Conservation (phyloP, 23 tunicate species). For the Styela clava region DNA sequence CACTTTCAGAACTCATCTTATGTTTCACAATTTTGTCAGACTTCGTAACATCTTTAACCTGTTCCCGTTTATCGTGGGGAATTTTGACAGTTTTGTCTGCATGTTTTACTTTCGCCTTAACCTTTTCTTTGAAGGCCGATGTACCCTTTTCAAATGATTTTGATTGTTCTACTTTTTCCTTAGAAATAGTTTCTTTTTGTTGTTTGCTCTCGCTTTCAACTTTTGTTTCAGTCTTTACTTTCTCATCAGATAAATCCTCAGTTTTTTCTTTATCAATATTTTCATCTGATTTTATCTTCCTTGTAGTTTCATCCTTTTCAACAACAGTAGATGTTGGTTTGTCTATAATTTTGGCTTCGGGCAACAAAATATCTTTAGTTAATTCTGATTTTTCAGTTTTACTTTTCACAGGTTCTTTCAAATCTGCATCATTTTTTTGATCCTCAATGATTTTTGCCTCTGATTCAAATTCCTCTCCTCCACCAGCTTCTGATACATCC, state of each 20-base stretch:
- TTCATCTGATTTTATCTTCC: too few species aligned
- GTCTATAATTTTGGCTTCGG: too few species aligned
- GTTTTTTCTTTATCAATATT: background rate
- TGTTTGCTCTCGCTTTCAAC: background rate
- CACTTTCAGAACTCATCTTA: background rate
- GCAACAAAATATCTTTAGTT: too few species aligned
- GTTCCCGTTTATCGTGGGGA: background rate
- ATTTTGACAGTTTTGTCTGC: background rate
- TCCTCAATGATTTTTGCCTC: background rate
- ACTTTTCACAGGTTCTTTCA: too few species aligned
- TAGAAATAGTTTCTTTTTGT: background rate
- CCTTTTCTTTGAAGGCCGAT: background rate
- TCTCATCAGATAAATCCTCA: background rate
- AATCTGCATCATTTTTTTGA: background rate
- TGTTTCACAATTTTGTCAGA: background rate
- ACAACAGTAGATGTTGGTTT: too few species aligned
- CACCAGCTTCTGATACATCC: background rate
- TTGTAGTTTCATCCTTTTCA: too few species aligned
- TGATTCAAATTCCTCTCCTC: background rate
- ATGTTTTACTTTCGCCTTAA: background rate
- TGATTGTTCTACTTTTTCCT: background rate
- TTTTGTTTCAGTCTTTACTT: background rate
- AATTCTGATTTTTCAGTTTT: too few species aligned
- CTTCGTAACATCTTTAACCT: background rate
- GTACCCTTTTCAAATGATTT: background rate